These are phyloP conservation scores for Benitochromis conjunctus DNA, from an alignment of 2,113 vertebrate species.

Conservation along the genomic window DNA sequence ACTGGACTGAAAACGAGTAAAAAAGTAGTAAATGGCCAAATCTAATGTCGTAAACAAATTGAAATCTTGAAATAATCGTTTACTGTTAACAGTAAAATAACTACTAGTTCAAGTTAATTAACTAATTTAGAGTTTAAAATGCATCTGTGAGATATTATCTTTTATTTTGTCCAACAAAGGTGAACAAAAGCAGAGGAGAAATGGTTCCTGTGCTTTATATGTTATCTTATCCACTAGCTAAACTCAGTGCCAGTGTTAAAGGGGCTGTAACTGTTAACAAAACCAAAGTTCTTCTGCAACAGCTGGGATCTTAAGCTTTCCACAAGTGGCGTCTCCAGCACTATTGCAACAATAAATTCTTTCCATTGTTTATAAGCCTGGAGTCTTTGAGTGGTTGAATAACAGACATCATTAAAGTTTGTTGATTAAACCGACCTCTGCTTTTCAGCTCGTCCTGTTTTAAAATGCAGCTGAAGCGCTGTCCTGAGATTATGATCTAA, in stretches of 20 bases:
- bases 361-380: constrained; percentile 33
- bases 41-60: background rate
- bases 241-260: background rate
- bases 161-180: background rate
- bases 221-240: background rate
- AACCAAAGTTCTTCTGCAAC: background rate
- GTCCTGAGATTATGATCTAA: background rate
- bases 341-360: background rate
- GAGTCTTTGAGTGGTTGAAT: constrained; percentile 9
- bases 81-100: background rate
- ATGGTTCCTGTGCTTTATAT: background rate
- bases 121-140: background rate
- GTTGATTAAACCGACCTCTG: background rate
- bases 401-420: constrained; percentile 25
- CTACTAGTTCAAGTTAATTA: background rate
- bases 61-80: background rate
- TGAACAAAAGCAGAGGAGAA: background rate
- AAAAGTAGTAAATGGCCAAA: background rate
- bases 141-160: background rate
- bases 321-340: background rate
- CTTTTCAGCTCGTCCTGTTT: background rate
- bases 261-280: background rate
- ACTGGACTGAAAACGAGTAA: background rate
- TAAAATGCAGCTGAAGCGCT: background rate
- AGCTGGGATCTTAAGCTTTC: background rate